Conservation (phyloP, 2,113 vertebrate species). For the Ptilonorhynchus violaceus region DNA sequence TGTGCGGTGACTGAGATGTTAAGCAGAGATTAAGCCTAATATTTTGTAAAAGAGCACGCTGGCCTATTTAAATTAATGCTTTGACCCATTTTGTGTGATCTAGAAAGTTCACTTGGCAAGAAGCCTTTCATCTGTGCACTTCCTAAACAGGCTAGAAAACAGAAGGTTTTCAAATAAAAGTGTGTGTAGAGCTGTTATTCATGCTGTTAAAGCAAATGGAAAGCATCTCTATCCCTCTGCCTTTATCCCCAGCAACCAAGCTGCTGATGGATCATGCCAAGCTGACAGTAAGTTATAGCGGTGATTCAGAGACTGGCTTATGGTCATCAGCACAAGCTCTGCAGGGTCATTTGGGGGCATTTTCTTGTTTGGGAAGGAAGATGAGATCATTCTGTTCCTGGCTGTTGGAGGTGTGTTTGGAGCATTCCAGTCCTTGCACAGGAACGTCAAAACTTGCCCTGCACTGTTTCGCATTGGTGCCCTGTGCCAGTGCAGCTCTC, state of each 20-base stretch:
- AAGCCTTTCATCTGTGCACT: constrained; percentile 38
- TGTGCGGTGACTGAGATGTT: neutral
- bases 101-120: constrained; percentile 41
- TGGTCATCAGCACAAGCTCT: neutral
- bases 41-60: constrained; percentile 29
- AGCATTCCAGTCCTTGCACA: neutral
- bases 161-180: constrained; percentile 24
- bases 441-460: neutral
- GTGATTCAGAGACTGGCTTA: neutral
- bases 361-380: neutral
- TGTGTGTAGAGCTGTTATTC: neutral
- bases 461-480: neutral
- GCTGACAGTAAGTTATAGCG: neutral
- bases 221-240: constrained; percentile 1
- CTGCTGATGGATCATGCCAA: neutral
- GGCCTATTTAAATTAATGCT: constrained; percentile 53
- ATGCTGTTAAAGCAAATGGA: constrained; percentile 12
- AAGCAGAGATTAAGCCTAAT: constrained; percentile 45
- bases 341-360: neutral
- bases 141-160: constrained; percentile 21
- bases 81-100: constrained; percentile 42
- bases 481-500: neutral
- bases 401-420: neutral
- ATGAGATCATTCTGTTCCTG: neutral
- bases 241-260: constrained; percentile 18